Base-by-base conservation (phyloP, 2,888 invertebrate species). In the Neoscelio sp. region DNA sequence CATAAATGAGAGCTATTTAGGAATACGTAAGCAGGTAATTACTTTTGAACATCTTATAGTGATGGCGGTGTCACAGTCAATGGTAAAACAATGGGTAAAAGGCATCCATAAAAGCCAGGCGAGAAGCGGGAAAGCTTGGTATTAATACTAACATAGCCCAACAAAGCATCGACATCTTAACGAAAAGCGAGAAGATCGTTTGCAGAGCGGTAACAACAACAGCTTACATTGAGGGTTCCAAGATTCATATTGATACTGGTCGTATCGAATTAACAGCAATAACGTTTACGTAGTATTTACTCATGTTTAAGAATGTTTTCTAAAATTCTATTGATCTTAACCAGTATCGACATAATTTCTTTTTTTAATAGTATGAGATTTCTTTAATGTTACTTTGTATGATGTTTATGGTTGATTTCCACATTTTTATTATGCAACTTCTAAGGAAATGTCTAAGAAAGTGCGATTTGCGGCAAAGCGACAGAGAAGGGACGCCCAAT, bases 401-500 rank as follows among this genome's bases (percentile, higher is more conserved):
- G 18, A 1, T 6, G 10, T 26, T 5, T 42, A 17, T 15, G 7
- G 23, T 65, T 67, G 7, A 60, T 44, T 48, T 70, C 33, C 54
- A 65, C 35, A 20, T 26, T 52, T 48, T 7, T 17, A 10, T 77
- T 70, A 13, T 75, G 58, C 26, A 56, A 67, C 40, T 60, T 65
- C 70, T 70, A 71, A 70, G 33, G 54, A 46, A 46, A 40, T 40
- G n/a, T 50, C 54, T 77, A 79, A 64, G 77, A 70, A 50, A 84
- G 83, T 85, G 87, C 86, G 83, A 83, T 85, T 85, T 83, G 87
- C 86, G 84, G 84, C 81, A 86, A 89, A 89, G 89, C 90, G 87
- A 89, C 87, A 90, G 87, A 89, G 88, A 90, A 89, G 89, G 89
- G 89, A 90, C 90, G 89, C 89, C 89, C 88, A 90, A 87, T 89